These are phyloP conservation scores for Alosa sapidissima DNA, from an alignment of 2,797 vertebrate species.

Conservation along the genomic window DNA sequence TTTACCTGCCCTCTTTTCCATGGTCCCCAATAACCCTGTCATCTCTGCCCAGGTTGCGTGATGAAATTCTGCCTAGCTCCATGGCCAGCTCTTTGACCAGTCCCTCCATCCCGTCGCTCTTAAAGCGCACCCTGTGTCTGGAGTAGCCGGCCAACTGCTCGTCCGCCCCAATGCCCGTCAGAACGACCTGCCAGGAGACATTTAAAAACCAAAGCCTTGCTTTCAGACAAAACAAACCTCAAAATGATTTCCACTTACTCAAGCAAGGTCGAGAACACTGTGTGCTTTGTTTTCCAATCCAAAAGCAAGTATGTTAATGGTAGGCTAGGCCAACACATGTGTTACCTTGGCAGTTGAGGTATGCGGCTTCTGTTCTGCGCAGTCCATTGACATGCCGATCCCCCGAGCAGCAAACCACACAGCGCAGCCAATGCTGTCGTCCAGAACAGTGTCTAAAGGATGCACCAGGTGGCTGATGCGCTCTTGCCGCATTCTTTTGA, in stretches of 20 bases:
- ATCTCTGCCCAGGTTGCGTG: slow-evolving; percentile 92
- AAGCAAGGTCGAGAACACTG: not conserved
- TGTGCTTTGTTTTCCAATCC: not conserved
- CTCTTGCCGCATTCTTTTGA: slow-evolving; percentile 75
- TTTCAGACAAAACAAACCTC: slow-evolving; percentile 14
- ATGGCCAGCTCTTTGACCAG: slow-evolving; percentile 85
- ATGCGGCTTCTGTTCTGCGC: slow-evolving; percentile 65
- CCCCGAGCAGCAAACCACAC: slow-evolving; percentile 96
- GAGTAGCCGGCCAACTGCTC: slow-evolving; percentile 96
- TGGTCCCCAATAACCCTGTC: slow-evolving; percentile 92
- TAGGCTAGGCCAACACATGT: not conserved
- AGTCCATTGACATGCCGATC: slow-evolving; percentile 67
- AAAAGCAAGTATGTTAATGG: not conserved
- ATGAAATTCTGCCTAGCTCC: slow-evolving; percentile 89
- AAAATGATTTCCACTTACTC: not conserved
- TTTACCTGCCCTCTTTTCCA: slow-evolving; percentile 91
- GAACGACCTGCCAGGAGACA: slow-evolving; percentile 76
- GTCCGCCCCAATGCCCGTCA: slow-evolving; percentile 93
- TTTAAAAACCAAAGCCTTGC: not conserved
- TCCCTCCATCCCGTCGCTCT: slow-evolving; percentile 73
- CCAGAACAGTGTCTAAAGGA: slow-evolving; percentile 88
- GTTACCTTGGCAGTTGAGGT: slow-evolving; percentile 85
- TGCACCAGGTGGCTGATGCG: slow-evolving; percentile 81
- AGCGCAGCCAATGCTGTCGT: slow-evolving; percentile 96
- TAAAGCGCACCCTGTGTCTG: slow-evolving; percentile 85